These are phyloP conservation scores for Pherbina coryleti DNA, from an alignment of 2,888 invertebrate genomes.

Conservation along the genomic window DNA sequence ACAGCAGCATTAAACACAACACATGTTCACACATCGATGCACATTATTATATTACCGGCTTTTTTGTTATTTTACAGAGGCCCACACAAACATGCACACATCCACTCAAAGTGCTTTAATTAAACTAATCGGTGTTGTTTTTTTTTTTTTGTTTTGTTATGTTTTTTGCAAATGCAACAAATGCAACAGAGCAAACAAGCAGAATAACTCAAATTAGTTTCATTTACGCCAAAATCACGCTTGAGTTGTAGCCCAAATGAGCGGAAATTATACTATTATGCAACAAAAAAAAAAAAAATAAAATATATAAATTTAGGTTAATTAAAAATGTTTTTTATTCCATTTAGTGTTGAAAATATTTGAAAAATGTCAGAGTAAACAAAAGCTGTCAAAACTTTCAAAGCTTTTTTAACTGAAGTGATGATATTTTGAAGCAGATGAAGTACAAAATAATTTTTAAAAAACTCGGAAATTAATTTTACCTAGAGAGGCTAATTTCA, in stretches of 20 bases:
- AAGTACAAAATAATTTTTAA: no score
- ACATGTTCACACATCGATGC: not conserved
- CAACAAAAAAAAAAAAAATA: not conserved
- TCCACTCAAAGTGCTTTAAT: not conserved
- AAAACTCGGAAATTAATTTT: no score
- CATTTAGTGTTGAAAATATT: not conserved
- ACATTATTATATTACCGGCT: not conserved
- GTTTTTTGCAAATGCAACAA: not conserved
- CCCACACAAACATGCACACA: not conserved
- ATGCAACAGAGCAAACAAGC: not conserved
- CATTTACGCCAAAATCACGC: conserved; percentile 1
- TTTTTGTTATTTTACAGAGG: not conserved
- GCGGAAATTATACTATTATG: not conserved
- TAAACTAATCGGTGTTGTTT: conserved; percentile 7
- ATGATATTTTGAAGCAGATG: no score
- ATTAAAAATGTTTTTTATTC: not conserved
- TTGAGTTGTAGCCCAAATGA: not conserved
- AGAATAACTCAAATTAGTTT: not conserved
- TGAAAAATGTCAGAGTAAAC: not conserved
- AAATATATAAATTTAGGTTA: not conserved
- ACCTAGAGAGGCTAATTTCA: no score
- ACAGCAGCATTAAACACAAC: not conserved
- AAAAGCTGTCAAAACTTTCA: not conserved
- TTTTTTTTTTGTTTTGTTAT: no score
- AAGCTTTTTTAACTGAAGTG: no score